These are phyloP conservation scores for Amphiura filiformis DNA, from an alignment of 35 echinoderm and acorn worm species.

Conservation along the genomic window DNA sequence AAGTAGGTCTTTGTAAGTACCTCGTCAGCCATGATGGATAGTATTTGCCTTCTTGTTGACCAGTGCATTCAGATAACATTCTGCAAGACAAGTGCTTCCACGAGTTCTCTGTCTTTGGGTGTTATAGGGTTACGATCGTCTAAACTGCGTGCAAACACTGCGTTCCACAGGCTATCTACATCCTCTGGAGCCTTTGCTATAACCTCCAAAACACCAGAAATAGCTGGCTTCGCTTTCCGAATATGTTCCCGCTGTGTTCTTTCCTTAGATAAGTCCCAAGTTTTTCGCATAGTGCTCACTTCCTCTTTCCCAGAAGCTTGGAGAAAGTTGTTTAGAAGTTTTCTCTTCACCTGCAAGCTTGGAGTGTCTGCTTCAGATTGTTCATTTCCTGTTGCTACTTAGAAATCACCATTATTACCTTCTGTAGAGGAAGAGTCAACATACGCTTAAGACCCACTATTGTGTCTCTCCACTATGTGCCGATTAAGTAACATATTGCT, in stretches of 20 bases:
- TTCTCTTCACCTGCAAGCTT: background rate
- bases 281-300: background rate
- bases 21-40: constrained; percentile 22
- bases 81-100: constrained; percentile 19
- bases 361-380: background rate
- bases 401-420: background rate
- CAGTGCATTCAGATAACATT: constrained; percentile 19
- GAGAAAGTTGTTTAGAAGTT: background rate
- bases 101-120: background rate
- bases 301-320: background rate
- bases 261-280: background rate
- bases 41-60: constrained; percentile 22
- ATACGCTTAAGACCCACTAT: no score
- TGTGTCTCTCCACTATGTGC: no score
- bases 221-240: background rate
- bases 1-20: background rate
- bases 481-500: no score
- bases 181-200: constrained; percentile 13
- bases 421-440: background rate
- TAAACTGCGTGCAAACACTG: background rate
- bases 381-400: background rate
- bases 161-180: background rate
- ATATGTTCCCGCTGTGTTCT: background rate
- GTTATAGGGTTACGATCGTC: background rate
- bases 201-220: background rate